phyloP scores from a whole-genome alignment of 2,113 vertebrate genomes.

The Tapirus terrestris region DNA sequence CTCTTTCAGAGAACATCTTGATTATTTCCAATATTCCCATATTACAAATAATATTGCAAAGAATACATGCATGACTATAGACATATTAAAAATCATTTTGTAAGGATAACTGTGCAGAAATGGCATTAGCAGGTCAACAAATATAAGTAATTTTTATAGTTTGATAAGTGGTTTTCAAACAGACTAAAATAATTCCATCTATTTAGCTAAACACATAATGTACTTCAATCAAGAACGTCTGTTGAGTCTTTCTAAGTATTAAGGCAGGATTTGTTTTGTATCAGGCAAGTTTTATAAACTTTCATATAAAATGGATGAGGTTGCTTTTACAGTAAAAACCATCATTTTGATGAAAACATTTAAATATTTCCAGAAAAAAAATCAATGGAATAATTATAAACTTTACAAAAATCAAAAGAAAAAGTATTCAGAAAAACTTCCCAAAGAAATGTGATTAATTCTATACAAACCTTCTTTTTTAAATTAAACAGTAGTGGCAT shows the following conservation, averaged over 20 bases:
- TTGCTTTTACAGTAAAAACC: background rate
- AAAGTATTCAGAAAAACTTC: background rate
- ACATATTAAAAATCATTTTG: background rate
- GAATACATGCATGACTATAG: background rate
- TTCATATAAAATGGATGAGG: background rate
- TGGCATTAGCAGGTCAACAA: background rate
- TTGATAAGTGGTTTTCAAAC: background rate
- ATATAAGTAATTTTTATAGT: background rate
- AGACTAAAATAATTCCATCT: conserved; percentile 15
- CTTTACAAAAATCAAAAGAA: background rate
- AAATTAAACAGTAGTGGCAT: background rate
- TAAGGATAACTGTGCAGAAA: background rate
- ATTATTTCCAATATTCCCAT: background rate
- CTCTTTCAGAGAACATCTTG: background rate
- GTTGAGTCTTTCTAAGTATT: background rate
- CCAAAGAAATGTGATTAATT: background rate
- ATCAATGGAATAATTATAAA: background rate
- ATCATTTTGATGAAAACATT: background rate
- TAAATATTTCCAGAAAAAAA: background rate
- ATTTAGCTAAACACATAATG: background rate
- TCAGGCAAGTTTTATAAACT: background rate
- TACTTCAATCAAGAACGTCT: background rate
- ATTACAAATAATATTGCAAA: background rate
- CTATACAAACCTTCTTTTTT: background rate
- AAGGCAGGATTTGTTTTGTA: background rate